Evolutionary conservation across 2,797 vertebrate species (phyloP), one percentile per base, ranked within the genome.

Genomic region (Anguilla marmorata): DNA sequence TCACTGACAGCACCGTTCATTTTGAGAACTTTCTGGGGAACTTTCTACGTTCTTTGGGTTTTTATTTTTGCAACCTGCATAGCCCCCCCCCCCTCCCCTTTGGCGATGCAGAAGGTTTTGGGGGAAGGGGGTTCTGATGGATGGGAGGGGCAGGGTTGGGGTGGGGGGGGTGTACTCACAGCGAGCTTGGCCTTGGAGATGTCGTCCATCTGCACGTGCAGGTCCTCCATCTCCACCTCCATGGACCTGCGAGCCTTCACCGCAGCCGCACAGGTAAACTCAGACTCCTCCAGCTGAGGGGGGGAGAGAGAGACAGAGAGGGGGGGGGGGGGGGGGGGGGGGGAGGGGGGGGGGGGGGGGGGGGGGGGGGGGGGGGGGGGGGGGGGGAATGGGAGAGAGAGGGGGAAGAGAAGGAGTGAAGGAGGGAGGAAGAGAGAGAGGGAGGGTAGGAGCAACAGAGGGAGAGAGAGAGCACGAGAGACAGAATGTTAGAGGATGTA

Each of bases 201-300:
- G 91, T 99, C 98, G 0, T 99, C 98, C 5, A 99, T 99, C 94
- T 99, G 98, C 89, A 99, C 94, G 83, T 99, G 98, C 76, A 99
- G 95, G 93, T 99, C 98, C 92, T 99, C 98, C 0, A 99, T 98
- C 94, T 99, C 98, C 92, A 97, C 97, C 92, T 99, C 98, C 98
- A 99, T 99, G 7, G 97, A 97, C 91, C 99, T 99, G 0, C 98
- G 96, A 1, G 98, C 97, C 92, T 99, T 99, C 27, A 99, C 98
- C 0, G 98, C 97, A 0, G 98, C 96, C 0, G 98, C 97, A 0
- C 97, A 97, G 14, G 98, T 99, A 93, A 99, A 99, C 94, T 99
- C 98, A 0, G 98, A 99, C 94, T 99, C 98, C 90, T 99, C 98
- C 93, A 99, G 95, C 98, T 99, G 92, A 3, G 27, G 84, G 88